Conservation (phyloP, 1,140 invertebrate genomes). For the Colletes latitarsis region DNA sequence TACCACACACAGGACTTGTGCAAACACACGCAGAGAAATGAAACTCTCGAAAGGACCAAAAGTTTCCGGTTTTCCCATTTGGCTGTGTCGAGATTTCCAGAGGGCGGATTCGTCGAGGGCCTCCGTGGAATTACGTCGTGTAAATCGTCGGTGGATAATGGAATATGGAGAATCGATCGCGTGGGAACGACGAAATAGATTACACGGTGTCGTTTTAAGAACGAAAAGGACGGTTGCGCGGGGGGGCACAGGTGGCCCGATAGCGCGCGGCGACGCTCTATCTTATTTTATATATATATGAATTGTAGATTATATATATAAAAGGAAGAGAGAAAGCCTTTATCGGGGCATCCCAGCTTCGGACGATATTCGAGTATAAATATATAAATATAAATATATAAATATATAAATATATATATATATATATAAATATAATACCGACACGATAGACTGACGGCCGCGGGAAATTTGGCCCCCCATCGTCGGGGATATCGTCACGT, state of each 20-base stretch:
- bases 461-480: background rate
- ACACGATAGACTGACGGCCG: slow-evolving; percentile 37
- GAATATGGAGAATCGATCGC: background rate
- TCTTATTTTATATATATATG: slow-evolving; percentile 41
- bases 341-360: slow-evolving; percentile 49
- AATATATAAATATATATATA: slow-evolving; percentile 19
- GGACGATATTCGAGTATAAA: slow-evolving; percentile 53
- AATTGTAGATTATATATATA: background rate
- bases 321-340: slow-evolving; percentile 27
- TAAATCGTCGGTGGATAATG: background rate
- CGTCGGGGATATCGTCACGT: slow-evolving; percentile 53
- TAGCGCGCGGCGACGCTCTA: slow-evolving; percentile 25
- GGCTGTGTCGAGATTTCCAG: slow-evolving; percentile 37
- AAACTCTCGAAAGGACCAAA: slow-evolving; percentile 50
- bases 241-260: slow-evolving; percentile 20
- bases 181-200: too few relatives aligned
- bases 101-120: too few relatives aligned
- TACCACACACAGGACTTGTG: background rate
- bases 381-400: slow-evolving; percentile 42
- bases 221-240: slow-evolving; percentile 5
- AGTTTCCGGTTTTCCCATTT: slow-evolving; percentile 47
- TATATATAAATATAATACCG: slow-evolving; percentile 41
- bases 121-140: too few relatives aligned
- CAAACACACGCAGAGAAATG: too few relatives aligned
- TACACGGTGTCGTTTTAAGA: too few relatives aligned